phyloP scores from a whole-genome alignment of 2,888 invertebrate genomes.

The Drosophila anomelani region DNA sequence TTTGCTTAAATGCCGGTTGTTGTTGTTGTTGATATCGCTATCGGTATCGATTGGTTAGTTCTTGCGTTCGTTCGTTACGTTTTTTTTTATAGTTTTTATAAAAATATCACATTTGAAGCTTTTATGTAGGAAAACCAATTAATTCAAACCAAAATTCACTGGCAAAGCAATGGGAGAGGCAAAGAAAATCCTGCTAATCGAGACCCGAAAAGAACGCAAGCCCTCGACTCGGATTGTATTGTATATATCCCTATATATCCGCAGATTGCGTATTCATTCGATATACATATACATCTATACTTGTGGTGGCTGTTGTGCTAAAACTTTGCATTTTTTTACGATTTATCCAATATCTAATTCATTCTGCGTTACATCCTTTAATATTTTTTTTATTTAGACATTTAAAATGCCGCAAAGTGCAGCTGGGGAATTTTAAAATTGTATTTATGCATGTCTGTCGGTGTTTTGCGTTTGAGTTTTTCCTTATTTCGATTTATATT shows the following conservation, averaged over 20 bases:
- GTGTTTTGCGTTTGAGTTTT: slow-evolving; percentile 8
- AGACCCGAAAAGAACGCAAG: slow-evolving; percentile 39
- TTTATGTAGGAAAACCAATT: slow-evolving; percentile 52
- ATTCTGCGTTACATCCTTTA: slow-evolving; percentile 48
- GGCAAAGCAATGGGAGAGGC: slow-evolving; percentile 39
- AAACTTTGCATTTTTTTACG: slow-evolving; percentile 50
- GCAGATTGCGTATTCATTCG: background rate
- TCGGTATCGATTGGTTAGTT: slow-evolving; percentile 16
- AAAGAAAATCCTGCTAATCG: slow-evolving; percentile 38
- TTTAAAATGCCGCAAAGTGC: slow-evolving; percentile 76
- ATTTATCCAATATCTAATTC: slow-evolving; percentile 69
- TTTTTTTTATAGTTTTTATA: slow-evolving; percentile 81
- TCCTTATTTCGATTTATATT: background rate
- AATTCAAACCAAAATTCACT: slow-evolving; percentile 33
- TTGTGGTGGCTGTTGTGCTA: slow-evolving; percentile 41
- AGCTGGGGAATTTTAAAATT: slow-evolving; percentile 70
- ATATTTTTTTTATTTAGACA: slow-evolving; percentile 66
- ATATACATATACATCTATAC: slow-evolving; percentile 29
- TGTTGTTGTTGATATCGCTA: slow-evolving; percentile 16
- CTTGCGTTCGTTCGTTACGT: slow-evolving; percentile 34
- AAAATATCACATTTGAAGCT: slow-evolving; percentile 85
- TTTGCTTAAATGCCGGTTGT: slow-evolving; percentile 34
- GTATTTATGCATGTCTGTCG: slow-evolving; percentile 34
- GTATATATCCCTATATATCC: slow-evolving; percentile 4
- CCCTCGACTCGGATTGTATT: slow-evolving; percentile 26